These are phyloP conservation scores for Psilopsiagon aymara DNA, from an alignment of 2,113 vertebrate species.

Conservation along the genomic window DNA sequence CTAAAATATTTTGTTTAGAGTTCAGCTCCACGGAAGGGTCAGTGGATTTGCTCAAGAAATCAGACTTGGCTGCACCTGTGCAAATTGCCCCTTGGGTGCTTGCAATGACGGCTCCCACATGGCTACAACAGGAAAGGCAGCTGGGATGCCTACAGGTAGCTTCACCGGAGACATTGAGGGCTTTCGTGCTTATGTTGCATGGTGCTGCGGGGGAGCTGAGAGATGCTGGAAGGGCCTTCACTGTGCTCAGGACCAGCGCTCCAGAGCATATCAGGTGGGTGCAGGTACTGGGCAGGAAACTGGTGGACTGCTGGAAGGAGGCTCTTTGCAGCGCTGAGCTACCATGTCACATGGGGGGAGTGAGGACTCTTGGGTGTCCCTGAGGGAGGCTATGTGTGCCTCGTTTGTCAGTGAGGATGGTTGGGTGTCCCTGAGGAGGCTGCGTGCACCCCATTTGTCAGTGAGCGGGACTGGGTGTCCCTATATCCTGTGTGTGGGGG, in stretches of 20 bases:
- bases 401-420: too few species aligned
- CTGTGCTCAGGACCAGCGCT: background rate
- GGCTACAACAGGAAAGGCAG: background rate
- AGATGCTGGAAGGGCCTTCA: background rate
- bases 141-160: background rate
- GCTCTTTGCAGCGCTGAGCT: background rate
- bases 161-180: background rate
- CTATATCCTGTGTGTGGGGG: background rate
- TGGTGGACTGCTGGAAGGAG: background rate
- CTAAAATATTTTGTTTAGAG: background rate
- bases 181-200: background rate
- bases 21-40: background rate
- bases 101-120: background rate
- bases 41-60: background rate
- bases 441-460: too few species aligned
- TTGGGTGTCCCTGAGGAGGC: too few species aligned
- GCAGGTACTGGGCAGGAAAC: too few species aligned
- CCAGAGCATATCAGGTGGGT: background rate
- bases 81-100: background rate
- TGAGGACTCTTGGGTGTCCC: too few species aligned
- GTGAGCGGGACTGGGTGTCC: too few species aligned
- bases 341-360: background rate
- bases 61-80: background rate
- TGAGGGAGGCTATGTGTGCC: background rate
- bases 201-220: background rate